phyloP scores from a whole-genome alignment of 2,113 vertebrate species.

The Tursiops truncatus region DNA sequence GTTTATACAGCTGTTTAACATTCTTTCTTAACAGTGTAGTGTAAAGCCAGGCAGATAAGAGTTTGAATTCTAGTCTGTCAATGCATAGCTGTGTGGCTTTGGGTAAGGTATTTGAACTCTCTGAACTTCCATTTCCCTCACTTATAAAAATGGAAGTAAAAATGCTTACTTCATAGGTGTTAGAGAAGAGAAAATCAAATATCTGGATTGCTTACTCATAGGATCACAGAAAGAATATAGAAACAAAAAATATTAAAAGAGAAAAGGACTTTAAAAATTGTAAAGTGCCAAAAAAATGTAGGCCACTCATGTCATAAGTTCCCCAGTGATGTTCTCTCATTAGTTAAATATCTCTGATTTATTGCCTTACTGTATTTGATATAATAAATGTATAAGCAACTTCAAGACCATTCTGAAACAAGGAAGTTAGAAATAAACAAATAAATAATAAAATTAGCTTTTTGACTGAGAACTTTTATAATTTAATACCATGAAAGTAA shows the following conservation, averaged over 20 bases:
- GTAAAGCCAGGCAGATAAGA: background rate
- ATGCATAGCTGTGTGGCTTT: background rate
- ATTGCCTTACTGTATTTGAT: background rate
- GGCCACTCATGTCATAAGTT: background rate
- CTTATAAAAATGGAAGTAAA: background rate
- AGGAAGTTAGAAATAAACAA: background rate
- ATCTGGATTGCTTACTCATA: background rate
- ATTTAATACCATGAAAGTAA: background rate
- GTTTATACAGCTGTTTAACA: background rate
- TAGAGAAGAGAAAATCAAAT: background rate
- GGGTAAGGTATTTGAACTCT: background rate
- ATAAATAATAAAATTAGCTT: slow-evolving; percentile 4
- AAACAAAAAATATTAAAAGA: slow-evolving; percentile 10
- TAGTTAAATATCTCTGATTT: slow-evolving; percentile 26
- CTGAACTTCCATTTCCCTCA: background rate
- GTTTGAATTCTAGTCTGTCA: background rate
- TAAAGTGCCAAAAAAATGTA: background rate
- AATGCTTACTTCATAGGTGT: background rate
- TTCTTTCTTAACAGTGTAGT: background rate
- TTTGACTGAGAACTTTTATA: background rate
- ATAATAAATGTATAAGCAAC: background rate
- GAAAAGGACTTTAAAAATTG: background rate
- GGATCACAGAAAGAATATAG: background rate
- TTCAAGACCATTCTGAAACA: background rate
- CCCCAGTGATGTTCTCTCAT: background rate